Evolutionary conservation across 2,888 invertebrate species (phyloP), one percentile per base, ranked within the genome.

Genomic region (Silvanus unidentatus): DNA sequence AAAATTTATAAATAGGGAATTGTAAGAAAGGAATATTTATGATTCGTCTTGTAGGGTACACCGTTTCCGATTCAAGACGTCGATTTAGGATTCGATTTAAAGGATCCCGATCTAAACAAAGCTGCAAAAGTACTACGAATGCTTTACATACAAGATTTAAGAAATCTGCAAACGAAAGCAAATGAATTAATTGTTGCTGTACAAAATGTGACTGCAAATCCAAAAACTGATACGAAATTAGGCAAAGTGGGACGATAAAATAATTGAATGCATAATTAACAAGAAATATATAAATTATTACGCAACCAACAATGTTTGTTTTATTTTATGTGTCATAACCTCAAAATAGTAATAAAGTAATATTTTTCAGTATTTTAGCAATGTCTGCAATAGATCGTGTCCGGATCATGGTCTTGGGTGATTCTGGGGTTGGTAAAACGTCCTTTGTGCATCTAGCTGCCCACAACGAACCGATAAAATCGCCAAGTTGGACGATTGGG

Each of bases 391-490:
- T 90, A 62, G 90, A 92, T 72, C 88, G 90, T 77, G 91, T 92
- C 12, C 87, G 92, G 71, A 85, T 96, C 49, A 81, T 96, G 59
- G 85, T 96, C 47, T 82, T 95, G 48, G 95, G 95, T 40, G 95
- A 96, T 73, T 64, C 71, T 85, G 96, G 97, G 49, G 97, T 98
- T 49, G 99, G 99, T 13, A 99, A 99, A 77, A 92, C 96, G 2
- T 95, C 95, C 1, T 76, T 98, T 38, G 91, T 93, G 0, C 90
- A 96, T 73, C 73, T 97, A 48, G 87, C 96, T 56, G 88, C 93
- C 42, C 86, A 94, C 61, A 88, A 86, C 65, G 87, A 92, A 67
- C 84, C 91, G 0, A 78, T 94, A 2, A 76, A 79, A 42, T 88
- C 88, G 48, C 93, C 95, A 1, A 86, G 91, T 43, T 97, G 95